Evolutionary conservation across 2,797 vertebrate species (phyloP), one percentile per base, ranked within the genome.

Genomic region (Apodemus agrarius): DNA sequence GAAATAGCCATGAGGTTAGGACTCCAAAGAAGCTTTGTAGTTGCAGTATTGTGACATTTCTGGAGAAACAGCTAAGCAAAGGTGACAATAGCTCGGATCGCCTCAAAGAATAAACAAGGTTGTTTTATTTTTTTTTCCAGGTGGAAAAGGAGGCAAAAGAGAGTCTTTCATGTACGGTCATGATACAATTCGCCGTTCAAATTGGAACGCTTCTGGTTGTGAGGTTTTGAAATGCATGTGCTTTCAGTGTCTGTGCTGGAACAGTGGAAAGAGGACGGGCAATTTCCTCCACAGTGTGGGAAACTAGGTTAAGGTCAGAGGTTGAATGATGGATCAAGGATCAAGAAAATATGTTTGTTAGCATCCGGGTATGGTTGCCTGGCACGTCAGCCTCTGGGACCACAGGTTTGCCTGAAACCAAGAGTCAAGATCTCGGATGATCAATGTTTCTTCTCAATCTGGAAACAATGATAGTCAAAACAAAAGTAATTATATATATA

Each of bases 391-490:
- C 34, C 10, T 93, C 37, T 72, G n/a, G 14, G 63, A 7, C 14
- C n/a, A 80, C 65, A 43, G 13, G 22, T 72, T 72, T 40, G 12
- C 63, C 49, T 89, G n/a, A 91, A 75, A 81, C 29, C 21, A 29
- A 81, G 24, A 85, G 46, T 80, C n/a, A 85, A 24, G 2, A 91
- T 61, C 61, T 17, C 2, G 21, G 74, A 8, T n/a, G 93, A 59
- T 63, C 88, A 90, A 11, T 67, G 79, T 89, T 78, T 92, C 24
- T 78, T 92, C 24, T 92, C 91, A 59, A 83, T 69, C 49, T 92
- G 76, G 43, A 67, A 96, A 63, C 63, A 21, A 80, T 90, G 2
- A 87, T 63, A 87, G 49, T 90, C 46, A 57, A 3, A 83, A 90
- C 49, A 93, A 74, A 49, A 89, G 43, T 75, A 76, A 67, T 67